Evolutionary conservation across 2,797 vertebrate species (phyloP), one percentile per base, ranked within the genome.

Genomic region (Esox masquinongy): DNA sequence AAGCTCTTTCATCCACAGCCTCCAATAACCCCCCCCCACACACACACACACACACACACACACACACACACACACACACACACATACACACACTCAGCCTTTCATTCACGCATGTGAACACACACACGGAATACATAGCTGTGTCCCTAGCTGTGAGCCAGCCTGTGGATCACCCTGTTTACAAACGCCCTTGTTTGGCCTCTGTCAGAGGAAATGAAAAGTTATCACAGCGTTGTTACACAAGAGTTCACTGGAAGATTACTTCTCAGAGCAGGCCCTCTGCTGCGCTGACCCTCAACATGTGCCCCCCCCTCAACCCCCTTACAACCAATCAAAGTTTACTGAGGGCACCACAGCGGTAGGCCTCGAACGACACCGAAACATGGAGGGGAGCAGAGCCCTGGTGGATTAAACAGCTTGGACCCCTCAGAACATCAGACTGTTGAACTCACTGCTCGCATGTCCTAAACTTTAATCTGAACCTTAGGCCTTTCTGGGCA

Each of bases 1-100:
- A 16, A 19, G 47, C 50, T 70, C 68, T 74, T 79, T 74, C 71
- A 79, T 77, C 34, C 7, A 56, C 26, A 39, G 24, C 71, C 69
- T 75, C 70, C 24, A 36, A n/a, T 50, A 69, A 70, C 43, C 22
- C 34, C 56, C 56, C 50, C 36, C 49, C 34, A 68, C 9, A 68
- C 29, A 68, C 64, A 67, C 16, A 68, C 67, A 68, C 67, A 68
- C 31, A 24, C 39, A 70, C 68, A 67, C 36, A 67, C 34, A 68
- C 9, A 68, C 29, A 68, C 64, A 67, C 16, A 68, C 67, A 68
- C 67, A 68, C 31, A 24, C 39, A 70, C 68, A 26, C 43, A 49
- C 4, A 29, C 51, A 71, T 16, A 29, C 66, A 36, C 71, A 73
- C 51, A 73, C 73, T 50, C 36, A 67, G 2, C 29, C 70, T 61